Percentiles rank a stretch among this genome's conserved stretches.
These are phyloP conservation scores for Cyprinus carpio DNA, from an alignment of 2,113 vertebrate species.

Conservation along the genomic window DNA sequence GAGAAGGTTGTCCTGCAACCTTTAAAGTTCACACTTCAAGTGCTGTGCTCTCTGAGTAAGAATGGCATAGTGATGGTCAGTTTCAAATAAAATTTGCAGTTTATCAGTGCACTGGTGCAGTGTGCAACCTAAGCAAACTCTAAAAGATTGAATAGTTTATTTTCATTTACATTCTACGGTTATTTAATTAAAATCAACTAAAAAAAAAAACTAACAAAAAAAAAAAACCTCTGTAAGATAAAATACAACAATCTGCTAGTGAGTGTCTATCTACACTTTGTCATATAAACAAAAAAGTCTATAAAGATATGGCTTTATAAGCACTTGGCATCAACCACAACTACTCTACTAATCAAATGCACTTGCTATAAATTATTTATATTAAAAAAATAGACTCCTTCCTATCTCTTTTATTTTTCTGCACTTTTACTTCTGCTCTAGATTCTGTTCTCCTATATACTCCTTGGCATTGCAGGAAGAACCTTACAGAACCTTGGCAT, in stretches of 20 bases:
- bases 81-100: background rate
- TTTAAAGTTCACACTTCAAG: constrained; percentile 36
- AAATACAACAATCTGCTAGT: background rate
- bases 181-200: background rate
- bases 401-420: background rate
- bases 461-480: background rate
- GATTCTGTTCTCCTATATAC: background rate
- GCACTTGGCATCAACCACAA: background rate
- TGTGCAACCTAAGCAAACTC: background rate
- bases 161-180: background rate
- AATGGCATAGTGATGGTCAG: background rate
- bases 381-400: no score
- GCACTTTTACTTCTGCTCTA: background rate
- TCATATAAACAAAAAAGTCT: background rate
- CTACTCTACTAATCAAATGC: background rate
- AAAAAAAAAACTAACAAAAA: background rate
- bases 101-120: background rate
- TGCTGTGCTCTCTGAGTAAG: background rate
- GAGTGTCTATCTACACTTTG: background rate
- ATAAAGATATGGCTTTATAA: background rate
- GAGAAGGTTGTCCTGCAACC: background rate
- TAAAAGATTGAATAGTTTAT: background rate
- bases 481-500: background rate
- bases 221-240: background rate
- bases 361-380: background rate